Evolutionary conservation across 1,140 invertebrate species (phyloP).

Genomic region (Antheraea pernyi): DNA sequence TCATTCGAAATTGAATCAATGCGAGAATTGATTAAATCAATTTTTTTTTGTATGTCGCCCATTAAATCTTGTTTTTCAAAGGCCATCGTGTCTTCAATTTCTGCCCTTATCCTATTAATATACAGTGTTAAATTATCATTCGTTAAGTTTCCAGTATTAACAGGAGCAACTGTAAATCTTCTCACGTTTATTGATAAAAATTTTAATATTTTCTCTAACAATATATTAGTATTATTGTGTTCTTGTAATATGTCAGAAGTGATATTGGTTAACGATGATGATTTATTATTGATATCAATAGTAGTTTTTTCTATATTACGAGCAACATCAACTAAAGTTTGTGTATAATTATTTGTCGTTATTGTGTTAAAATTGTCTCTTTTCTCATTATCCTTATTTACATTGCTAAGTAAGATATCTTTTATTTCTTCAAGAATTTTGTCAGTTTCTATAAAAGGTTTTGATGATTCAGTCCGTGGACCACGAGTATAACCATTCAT

Average conservation of each 20-base stretch:
- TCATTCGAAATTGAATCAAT: constrained; percentile 16
- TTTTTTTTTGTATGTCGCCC: constrained; percentile 26
- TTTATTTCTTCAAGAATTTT: constrained; percentile 11
- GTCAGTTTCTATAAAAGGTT: background rate
- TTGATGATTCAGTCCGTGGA: background rate
- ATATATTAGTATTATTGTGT: constrained; percentile 25
- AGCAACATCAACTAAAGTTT: constrained; percentile 11
- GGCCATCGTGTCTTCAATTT: constrained; percentile 26
- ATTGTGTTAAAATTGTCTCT: constrained; percentile 2
- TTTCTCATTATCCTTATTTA: constrained; percentile 6
- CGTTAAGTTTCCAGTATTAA: constrained; percentile 5
- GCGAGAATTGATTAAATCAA: constrained; percentile 15
- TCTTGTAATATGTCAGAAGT: constrained; percentile 16
- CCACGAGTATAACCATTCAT: constrained; percentile 11
- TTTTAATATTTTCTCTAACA: constrained; percentile 32
- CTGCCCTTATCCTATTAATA: constrained; percentile 28
- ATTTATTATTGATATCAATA: constrained; percentile 8
- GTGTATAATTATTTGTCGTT: background rate
- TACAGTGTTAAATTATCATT: constrained; percentile 18
- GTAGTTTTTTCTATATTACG: constrained; percentile 16
- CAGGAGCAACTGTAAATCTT: background rate
- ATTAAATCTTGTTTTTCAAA: constrained; percentile 30
- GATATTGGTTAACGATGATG: constrained; percentile 18
- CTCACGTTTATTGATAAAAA: constrained; percentile 5
- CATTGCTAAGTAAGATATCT: constrained; percentile 5